Percentiles rank a stretch among this genome's conserved stretches.
These are phyloP conservation scores for Pteruthius melanotis DNA, from an alignment of 2,113 vertebrate genomes.

Conservation along the genomic window DNA sequence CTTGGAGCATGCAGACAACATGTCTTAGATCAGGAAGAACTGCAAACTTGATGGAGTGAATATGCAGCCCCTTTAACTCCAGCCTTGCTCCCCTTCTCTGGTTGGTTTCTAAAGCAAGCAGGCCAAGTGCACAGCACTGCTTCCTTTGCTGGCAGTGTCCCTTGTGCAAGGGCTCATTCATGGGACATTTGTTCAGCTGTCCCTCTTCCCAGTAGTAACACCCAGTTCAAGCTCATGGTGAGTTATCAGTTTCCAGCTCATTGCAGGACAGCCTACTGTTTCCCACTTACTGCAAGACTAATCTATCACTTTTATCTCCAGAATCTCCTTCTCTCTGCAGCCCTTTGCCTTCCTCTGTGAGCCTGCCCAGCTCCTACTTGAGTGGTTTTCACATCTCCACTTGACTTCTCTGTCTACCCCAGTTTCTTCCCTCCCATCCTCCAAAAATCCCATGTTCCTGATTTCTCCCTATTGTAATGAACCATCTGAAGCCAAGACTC, in stretches of 20 bases:
- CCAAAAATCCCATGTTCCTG: not conserved
- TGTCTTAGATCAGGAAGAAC: not conserved
- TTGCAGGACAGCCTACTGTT: not conserved
- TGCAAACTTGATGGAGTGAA: not conserved
- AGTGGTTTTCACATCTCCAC: not conserved
- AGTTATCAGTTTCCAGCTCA: not conserved
- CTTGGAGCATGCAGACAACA: not conserved
- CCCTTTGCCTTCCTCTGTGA: not conserved
- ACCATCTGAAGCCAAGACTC: not conserved
- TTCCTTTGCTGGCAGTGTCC: not conserved
- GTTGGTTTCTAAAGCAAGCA: rapidly evolving
- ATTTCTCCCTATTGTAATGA: not conserved
- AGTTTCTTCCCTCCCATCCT: not conserved
- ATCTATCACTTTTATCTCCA: not conserved
- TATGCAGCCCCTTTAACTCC: not conserved
- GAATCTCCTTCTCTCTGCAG: not conserved
- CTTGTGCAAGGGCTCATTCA: not conserved
- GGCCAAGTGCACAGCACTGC: not conserved
- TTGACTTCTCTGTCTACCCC: not conserved
- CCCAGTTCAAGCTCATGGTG: rapidly evolving
- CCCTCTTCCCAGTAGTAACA: not conserved
- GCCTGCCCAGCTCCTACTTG: not conserved
- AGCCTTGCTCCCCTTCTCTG: not conserved
- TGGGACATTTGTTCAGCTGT: not conserved
- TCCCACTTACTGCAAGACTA: not conserved